Evolutionary conservation across 1,140 invertebrate genomes (phyloP).

Genomic region (Ericerus pela): DNA sequence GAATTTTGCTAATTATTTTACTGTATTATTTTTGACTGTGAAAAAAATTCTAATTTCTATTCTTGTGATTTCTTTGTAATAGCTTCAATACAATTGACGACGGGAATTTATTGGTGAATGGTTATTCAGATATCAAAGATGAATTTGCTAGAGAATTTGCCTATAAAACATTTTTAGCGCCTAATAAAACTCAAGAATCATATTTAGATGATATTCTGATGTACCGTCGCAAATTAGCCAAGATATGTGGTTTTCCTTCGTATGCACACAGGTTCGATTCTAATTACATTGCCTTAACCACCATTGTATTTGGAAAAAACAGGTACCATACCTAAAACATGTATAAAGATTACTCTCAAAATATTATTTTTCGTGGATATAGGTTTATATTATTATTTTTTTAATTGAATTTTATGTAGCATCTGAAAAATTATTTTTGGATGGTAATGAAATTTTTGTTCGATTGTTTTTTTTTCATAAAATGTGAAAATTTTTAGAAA

Average conservation of each 20-base stretch:
- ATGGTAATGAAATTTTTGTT: slow-evolving; percentile 7
- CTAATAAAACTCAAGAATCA: slow-evolving; percentile 58
- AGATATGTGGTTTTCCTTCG: slow-evolving; percentile 70
- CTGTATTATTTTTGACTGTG: neutral
- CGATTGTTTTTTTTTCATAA: neutral
- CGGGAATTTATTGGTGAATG: slow-evolving; percentile 54
- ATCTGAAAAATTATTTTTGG: slow-evolving; percentile 11
- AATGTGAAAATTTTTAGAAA: too few species aligned
- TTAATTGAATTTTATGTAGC: slow-evolving; percentile 5
- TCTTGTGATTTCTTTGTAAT: slow-evolving; percentile 19
- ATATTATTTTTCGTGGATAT: too few species aligned
- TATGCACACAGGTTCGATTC: slow-evolving; percentile 64
- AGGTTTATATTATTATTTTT: neutral
- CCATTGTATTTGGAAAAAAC: too few species aligned
- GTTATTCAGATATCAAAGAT: slow-evolving; percentile 68
- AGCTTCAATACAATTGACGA: slow-evolving; percentile 61
- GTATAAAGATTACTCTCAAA: slow-evolving; percentile 16
- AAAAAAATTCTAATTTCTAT: neutral
- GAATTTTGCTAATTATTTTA: slow-evolving; percentile 13
- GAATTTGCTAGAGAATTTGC: slow-evolving; percentile 69
- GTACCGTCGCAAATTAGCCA: slow-evolving; percentile 58
- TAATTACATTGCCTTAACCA: too few species aligned
- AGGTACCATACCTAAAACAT: slow-evolving; percentile 3
- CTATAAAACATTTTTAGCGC: slow-evolving; percentile 71
- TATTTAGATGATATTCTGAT: slow-evolving; percentile 55